These are phyloP conservation scores for Ptilodon capucinus DNA, from an alignment of 2,888 invertebrate species.

Conservation along the genomic window DNA sequence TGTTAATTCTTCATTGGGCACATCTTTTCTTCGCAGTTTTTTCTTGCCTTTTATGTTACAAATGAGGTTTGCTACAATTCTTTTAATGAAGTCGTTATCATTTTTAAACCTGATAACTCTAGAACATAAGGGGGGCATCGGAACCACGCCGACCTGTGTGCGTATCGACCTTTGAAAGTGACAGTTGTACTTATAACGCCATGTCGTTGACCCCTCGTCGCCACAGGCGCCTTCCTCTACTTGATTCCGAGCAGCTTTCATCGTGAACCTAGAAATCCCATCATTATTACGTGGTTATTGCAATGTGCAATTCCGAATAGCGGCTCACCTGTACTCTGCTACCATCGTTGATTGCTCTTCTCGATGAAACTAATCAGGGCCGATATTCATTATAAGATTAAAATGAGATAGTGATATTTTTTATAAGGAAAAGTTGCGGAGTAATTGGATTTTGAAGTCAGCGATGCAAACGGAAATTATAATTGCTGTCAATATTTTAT, in stretches of 20 bases:
- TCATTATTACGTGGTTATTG: slow-evolving; percentile 51
- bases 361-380: slow-evolving; percentile 28
- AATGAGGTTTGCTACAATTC: not conserved
- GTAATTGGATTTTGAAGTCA: not conserved
- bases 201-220: slow-evolving; percentile 64
- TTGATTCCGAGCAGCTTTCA: slow-evolving; percentile 57
- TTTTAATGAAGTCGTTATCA: not conserved
- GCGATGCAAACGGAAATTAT: not conserved
- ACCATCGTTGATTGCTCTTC: slow-evolving; percentile 30
- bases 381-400: slow-evolving; percentile 16
- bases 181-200: slow-evolving; percentile 66
- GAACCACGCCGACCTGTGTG: slow-evolving; percentile 42
- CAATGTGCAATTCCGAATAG: slow-evolving; percentile 43
- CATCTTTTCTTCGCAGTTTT: not conserved
- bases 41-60: not conserved
- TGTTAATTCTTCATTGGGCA: not conserved
- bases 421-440: slow-evolving; percentile 2
- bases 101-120: not conserved
- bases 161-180: slow-evolving; percentile 77
- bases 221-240: slow-evolving; percentile 50
- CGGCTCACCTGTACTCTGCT: slow-evolving; percentile 34
- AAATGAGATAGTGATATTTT: slow-evolving; percentile 5
- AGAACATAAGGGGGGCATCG: slow-evolving; percentile 10
- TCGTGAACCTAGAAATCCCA: slow-evolving; percentile 57
- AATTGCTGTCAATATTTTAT: not conserved